Conservation (phyloP, 2,797 vertebrate species). For the Linurgus olivaceus region DNA sequence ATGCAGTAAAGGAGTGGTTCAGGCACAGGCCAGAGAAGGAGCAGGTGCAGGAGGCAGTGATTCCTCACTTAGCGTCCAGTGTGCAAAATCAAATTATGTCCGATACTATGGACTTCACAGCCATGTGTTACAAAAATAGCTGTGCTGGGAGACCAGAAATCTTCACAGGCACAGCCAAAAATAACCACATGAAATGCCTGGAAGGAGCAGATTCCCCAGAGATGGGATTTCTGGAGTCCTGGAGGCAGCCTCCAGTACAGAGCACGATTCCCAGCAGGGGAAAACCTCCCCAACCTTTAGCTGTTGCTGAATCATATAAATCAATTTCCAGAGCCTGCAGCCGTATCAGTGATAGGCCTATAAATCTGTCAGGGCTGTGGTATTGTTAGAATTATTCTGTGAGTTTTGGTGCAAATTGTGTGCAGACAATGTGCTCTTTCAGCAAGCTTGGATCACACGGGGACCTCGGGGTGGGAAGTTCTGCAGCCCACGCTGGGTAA, state of each 20-base stretch:
- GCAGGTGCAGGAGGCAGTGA: conserved; percentile 27
- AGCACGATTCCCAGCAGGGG: not conserved
- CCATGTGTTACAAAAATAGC: conserved; percentile 28
- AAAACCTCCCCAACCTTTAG: not conserved
- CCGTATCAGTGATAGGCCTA: not conserved
- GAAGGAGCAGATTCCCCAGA: conserved; percentile 38
- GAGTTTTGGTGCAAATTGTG: not conserved
- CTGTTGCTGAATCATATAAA: not conserved
- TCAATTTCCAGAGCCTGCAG: not conserved
- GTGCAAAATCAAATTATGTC: not conserved
- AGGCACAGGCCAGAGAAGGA: not conserved
- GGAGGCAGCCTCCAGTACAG: not conserved
- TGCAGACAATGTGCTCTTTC: not conserved
- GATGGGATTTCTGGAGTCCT: not conserved
- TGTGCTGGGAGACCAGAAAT: conserved; percentile 28
- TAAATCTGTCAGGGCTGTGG: conserved; percentile 2
- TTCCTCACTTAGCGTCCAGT: accelerated
- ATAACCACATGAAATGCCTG: conserved; percentile 26
- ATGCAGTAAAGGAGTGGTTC: not conserved
- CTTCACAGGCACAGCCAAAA: conserved; percentile 45
- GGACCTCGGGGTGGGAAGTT: not conserved
- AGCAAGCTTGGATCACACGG: not conserved
- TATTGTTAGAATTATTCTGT: not conserved
- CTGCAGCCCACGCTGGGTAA: not conserved
- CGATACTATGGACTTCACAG: conserved; percentile 19